Evolutionary conservation across 2,888 invertebrate species (phyloP), one percentile per base, ranked within the genome.

Genomic region (Brachycybe producta): DNA sequence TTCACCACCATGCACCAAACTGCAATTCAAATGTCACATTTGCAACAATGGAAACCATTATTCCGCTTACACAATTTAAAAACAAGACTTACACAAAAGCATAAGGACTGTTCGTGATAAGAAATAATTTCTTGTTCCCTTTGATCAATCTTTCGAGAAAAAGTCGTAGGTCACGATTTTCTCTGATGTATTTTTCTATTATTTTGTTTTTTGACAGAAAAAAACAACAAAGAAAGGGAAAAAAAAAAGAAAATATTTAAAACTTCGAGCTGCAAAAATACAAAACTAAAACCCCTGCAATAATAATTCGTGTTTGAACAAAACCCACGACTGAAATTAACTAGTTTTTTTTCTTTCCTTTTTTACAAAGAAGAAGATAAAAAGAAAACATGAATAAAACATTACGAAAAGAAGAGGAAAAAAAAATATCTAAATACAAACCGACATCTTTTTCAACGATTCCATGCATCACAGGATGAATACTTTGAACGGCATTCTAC

Each of bases 91-190:
- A 68, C 91, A 90, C 92, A 74, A 97, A 97, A 61, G 83, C 82
- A 65, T 80, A 94, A 0, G 94, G 94, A 65, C 94, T 94, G 66
- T 97, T 97, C 8, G 97, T 95, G 13, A 98, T 90, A 51, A 97
- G 73, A 68, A 97, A 97, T 57, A 94, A 72, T 64, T 88, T 86
- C 65, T 94, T 95, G 32, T 78, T 78, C 26, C 79, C 77, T 1
- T 74, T 71, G 54, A 76, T 73, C 11, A 97, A 71, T 60, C 81
- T 76, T 55, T 82, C 73, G 57, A 97, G 81, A 64, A 86, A 86
- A 49, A 71, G 73, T 54, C 76, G 73, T 47, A 94, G 70, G 51
- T 81, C 75, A 17, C 76, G 74, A 64, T 85, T 84, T 8, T 77
- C 76, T 61, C 85, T 79, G 54, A 91, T 78, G 64, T 84, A 90